Percentiles rank a stretch among this genome's conserved stretches.
Evolutionary conservation across 2,888 invertebrate species (phyloP).

Genomic region (Melikaiella ostensackeni): DNA sequence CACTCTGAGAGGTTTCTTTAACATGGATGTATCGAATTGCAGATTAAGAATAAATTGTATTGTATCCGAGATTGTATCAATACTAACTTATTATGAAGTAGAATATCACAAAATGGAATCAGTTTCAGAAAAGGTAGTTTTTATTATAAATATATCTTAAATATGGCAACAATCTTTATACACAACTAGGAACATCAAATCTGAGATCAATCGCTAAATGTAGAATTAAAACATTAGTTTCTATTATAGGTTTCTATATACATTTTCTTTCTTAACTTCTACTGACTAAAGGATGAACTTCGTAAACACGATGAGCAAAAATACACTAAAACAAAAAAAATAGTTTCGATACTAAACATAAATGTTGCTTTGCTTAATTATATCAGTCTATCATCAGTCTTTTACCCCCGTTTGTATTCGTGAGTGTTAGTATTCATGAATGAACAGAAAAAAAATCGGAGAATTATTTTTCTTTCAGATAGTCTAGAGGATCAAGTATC

Average conservation of each 20-base stretch:
- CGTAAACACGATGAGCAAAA: background rate
- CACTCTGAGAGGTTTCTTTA: no score
- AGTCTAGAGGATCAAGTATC: background rate
- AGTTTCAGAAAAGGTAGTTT: constrained; percentile 9
- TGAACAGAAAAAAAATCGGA: background rate
- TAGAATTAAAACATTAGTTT: constrained; percentile 17
- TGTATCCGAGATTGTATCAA: no score
- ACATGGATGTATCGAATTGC: background rate
- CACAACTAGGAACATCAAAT: constrained; percentile 22
- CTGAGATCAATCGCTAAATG: constrained; percentile 3
- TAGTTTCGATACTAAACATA: constrained; percentile 3
- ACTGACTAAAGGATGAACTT: constrained; percentile 16
- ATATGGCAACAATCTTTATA: constrained; percentile 20
- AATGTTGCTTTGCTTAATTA: constrained; percentile 25
- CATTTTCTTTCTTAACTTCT: constrained; percentile 16
- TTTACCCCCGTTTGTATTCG: background rate
- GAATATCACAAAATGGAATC: background rate
- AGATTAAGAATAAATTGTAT: background rate
- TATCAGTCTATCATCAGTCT: constrained; percentile 33
- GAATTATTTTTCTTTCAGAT: background rate
- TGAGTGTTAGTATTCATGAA: no score
- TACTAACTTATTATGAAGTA: background rate
- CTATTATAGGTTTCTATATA: background rate
- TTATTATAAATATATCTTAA: constrained; percentile 39
- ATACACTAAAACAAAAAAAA: background rate